Evolutionary conservation across 2,797 vertebrate genomes (phyloP), one percentile per base, ranked within the genome.

Genomic region (Scolopax bukidnonensis): DNA sequence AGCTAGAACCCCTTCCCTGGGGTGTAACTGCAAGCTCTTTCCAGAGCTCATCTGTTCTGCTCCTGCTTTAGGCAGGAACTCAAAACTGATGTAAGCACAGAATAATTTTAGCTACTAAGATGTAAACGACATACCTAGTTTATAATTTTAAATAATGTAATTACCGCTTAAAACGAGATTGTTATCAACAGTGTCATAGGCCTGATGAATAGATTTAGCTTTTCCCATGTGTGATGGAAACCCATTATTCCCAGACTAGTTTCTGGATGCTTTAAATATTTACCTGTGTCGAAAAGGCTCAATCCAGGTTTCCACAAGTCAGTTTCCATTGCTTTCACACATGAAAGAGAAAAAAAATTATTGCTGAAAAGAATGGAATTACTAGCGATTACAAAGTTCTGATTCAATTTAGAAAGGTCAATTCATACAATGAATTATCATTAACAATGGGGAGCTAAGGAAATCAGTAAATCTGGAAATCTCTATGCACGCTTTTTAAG

Each of bases 201-300:
- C 14, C 17, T 85, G 43, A 67, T 57, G 27, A 84, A 84, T 1
- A 80, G 51, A 21, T 54, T 38, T 68, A 69, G n/a, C 15, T 74
- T 93, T 82, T 51, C 38, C 24, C 2, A 5, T n/a, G 14, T 63
- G 20, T n/a, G 30, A 61, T 41, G 45, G 41, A 80, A 95, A 68
- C 6, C 32, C 41, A 3, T 84, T 70, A 48, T 53, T 91, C 54
- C 48, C 65, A 78, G 43, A 41, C 9, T 20, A 69, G 38, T 71
- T 90, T 69, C n/a, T 45, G 38, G 20, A 64, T 53, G 16, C 11
- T 90, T 90, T 76, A 69, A 64, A 74, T 88, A 89, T 69, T 98
- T 98, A 99, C 99, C 99, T 98, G 98, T 97, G 89, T 99, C 98
- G 81, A 98, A 99, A 81, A 98, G 87, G 94, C 97, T 98, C 23